Evolutionary conservation across 2,888 invertebrate species (phyloP).

Genomic region (Heliconius erato): DNA sequence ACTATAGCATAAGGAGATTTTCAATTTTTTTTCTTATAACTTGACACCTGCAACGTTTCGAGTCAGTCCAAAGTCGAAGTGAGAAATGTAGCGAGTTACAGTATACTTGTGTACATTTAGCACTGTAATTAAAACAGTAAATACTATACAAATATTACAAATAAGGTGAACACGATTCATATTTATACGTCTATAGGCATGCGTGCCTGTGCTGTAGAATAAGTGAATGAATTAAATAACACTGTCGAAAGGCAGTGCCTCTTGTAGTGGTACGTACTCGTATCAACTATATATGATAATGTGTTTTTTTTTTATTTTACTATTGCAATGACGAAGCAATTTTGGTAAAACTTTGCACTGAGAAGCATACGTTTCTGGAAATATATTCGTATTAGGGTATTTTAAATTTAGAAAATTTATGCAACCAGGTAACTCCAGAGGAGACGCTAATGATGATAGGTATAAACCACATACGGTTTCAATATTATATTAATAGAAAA

Average conservation of each 20-base stretch:
- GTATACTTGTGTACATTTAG: constrained; percentile 67
- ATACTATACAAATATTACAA: constrained; percentile 44
- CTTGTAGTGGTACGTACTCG: background rate
- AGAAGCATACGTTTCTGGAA: background rate
- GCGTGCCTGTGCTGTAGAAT: background rate
- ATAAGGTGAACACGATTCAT: constrained; percentile 35
- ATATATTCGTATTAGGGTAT: too few species aligned
- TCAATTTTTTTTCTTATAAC: background rate
- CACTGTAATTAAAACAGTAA: constrained; percentile 68
- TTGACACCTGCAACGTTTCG: constrained; percentile 36
- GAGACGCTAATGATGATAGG: background rate
- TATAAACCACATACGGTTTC: background rate
- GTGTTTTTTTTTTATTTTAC: background rate
- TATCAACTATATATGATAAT: background rate
- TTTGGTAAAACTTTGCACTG: background rate
- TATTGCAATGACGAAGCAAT: background rate
- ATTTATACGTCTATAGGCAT: constrained; percentile 10
- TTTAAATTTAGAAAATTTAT: too few species aligned
- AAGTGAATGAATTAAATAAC: background rate
- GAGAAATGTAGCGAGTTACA: constrained; percentile 72
- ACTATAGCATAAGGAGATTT: too few species aligned
- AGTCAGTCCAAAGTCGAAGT: constrained; percentile 54
- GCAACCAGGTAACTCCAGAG: background rate
- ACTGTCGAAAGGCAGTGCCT: too few species aligned
- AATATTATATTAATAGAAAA: background rate